Percentiles rank a stretch among this genome's conserved stretches.
These are phyloP conservation scores for Paraescarpia echinospica DNA, from an alignment of 1,140 invertebrate species.

Conservation along the genomic window DNA sequence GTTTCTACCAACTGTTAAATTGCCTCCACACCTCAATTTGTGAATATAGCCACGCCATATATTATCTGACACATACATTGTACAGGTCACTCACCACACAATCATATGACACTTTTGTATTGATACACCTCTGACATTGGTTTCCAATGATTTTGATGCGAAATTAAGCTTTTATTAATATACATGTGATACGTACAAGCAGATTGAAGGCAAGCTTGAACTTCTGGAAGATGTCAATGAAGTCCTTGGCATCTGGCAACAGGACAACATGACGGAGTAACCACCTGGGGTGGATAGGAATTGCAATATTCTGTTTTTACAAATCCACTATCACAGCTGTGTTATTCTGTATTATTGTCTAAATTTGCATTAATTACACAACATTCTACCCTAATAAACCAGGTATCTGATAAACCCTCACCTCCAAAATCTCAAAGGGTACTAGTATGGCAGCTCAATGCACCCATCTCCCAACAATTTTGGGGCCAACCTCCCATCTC, in stretches of 20 bases:
- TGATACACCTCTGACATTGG: no score
- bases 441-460: no score
- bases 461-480: neutral
- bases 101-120: no score
- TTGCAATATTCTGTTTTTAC: neutral
- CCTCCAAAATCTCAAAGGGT: neutral
- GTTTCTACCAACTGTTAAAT: no score
- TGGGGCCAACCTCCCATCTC: neutral
- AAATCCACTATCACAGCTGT: no score
- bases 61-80: no score
- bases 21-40: no score
- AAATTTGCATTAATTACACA: neutral
- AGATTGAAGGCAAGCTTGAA: constrained; percentile 99
- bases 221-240: constrained; percentile 97
- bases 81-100: no score
- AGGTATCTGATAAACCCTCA: neutral
- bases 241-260: constrained; percentile 82
- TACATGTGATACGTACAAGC: constrained; percentile 62
- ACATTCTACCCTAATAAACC: neutral
- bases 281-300: neutral
- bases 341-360: neutral
- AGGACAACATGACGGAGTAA: neutral
- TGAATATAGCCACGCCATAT: no score
- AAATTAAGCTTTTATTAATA: neutral
- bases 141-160: no score